Evolutionary conservation across 1,140 invertebrate genomes (phyloP).

Genomic region (roundworm (Caenorhabditis elegans)): DNA sequence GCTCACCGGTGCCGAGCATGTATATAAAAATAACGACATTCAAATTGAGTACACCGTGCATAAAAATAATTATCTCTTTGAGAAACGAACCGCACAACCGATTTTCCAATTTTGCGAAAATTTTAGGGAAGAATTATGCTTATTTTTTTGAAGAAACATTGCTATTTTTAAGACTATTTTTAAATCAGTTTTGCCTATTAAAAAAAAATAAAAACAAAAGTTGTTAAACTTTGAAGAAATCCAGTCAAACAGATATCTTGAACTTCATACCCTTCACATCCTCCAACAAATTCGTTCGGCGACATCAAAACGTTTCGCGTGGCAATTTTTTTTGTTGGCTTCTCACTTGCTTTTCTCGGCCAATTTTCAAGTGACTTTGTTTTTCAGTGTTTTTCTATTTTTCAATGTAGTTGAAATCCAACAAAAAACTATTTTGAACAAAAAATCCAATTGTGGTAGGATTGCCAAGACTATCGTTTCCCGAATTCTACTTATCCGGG

Average conservation of each 20-base stretch:
- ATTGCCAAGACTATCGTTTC: too few species aligned
- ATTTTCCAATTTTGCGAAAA: too few species aligned
- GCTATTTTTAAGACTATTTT: too few species aligned
- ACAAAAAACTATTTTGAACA: too few species aligned
- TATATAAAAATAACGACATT: constrained; percentile 27
- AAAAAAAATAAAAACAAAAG: background rate
- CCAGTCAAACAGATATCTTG: background rate
- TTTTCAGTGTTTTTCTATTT: background rate
- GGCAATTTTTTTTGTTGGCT: constrained; percentile 11
- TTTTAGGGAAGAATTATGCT: too few species aligned
- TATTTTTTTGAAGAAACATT: too few species aligned
- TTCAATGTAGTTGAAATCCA: too few species aligned
- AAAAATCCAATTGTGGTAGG: too few species aligned
- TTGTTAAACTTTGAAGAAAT: background rate
- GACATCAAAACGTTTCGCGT: constrained; percentile 24
- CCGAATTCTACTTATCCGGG: too few species aligned
- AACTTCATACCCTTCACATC: constrained; percentile 18
- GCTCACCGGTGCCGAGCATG: background rate
- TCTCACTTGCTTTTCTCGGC: background rate
- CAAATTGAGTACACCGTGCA: background rate
- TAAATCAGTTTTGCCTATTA: too few species aligned
- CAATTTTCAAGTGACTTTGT: background rate
- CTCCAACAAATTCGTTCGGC: background rate
- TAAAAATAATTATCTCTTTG: constrained; percentile 17
- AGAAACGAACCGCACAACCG: too few species aligned